Evolutionary conservation across 2,888 invertebrate genomes (phyloP), one percentile per base, ranked within the genome.

Genomic region (Morpho helenor): DNA sequence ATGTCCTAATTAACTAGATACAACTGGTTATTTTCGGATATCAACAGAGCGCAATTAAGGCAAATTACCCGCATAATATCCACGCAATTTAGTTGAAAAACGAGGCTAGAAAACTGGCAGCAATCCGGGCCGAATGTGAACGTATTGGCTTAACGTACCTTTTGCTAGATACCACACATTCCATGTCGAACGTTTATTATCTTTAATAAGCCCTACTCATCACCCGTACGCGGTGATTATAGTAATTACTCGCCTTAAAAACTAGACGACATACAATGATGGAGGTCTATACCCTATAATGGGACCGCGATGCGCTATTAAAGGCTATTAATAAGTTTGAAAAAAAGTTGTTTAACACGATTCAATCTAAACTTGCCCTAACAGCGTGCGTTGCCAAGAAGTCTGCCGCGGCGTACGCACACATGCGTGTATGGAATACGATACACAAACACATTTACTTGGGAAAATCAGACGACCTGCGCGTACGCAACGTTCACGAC

Each of bases 381-480:
- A 66, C 57, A 59, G 64, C 58, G 69, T 72, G 72, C 72, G 83
- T 77, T 79, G 84, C 84, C 84, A 80, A 70, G 75, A 73, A 77
- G 84, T 84, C 84, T 84, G 74, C 77, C 76, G 70, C 73, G 74
- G 69, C 71, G 57, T 67, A 68, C 72, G 68, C 78, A 72, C 79
- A 74, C 77, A 67, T 66, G 59, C 66, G 58, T 68, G 59, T 60
- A 3, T 63, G 78, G 76, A 80, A 82, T 80, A 73, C 72, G 79
- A 82, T 76, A 75, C 74, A 75, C 68, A 60, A 70, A 68, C 75
- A 70, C 79, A 73, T 66, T 67, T 68, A 64, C 58, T 64, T 60
- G 71, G 75, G 81, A 82, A 31, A 83, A 80, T 77, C 80, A 76
- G 74, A 63, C 60, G 62, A 61, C 60, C 60, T 58, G 63, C 67